Conservation (phyloP, 2,888 invertebrate genomes). For the Acrobasis suavella region DNA sequence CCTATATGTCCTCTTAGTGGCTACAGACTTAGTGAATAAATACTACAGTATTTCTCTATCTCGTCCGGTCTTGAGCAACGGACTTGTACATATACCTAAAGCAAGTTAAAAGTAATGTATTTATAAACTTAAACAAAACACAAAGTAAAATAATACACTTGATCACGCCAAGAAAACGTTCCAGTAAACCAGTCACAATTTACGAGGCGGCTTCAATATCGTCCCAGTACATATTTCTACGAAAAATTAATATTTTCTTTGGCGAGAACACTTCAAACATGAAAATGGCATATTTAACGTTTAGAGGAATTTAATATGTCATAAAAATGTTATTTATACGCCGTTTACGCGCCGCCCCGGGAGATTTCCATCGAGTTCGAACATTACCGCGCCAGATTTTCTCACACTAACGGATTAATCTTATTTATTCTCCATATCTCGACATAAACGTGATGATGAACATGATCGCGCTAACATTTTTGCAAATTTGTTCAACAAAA, state of each 20-base stretch:
- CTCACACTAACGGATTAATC: slow-evolving; percentile 47
- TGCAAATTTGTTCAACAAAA: not conserved
- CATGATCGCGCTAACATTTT: slow-evolving; percentile 9
- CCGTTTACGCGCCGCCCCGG: slow-evolving; percentile 58
- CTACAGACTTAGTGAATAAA: no score
- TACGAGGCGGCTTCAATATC: slow-evolving; percentile 16
- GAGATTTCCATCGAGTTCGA: slow-evolving; percentile 50
- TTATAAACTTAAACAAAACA: slow-evolving; percentile 4
- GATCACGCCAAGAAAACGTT: not conserved
- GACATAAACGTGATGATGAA: slow-evolving; percentile 7
- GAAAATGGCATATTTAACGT: slow-evolving; percentile 72
- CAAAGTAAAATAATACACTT: not conserved
- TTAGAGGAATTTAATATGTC: slow-evolving; percentile 74
- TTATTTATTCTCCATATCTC: slow-evolving; percentile 36
- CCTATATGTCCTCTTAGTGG: no score
- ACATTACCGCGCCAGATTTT: slow-evolving; percentile 26
- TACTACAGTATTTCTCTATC: no score
- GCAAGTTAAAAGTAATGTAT: not conserved
- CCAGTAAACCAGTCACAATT: slow-evolving; percentile 13
- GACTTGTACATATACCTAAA: no score
- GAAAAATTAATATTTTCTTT: slow-evolving; percentile 34
- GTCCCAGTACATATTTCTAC: slow-evolving; percentile 21
- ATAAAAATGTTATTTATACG: slow-evolving; percentile 73
- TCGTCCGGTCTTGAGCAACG: no score
- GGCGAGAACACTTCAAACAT: slow-evolving; percentile 58